Conservation (phyloP, 2,113 vertebrate species). For the Podarcis cretensis region DNA sequence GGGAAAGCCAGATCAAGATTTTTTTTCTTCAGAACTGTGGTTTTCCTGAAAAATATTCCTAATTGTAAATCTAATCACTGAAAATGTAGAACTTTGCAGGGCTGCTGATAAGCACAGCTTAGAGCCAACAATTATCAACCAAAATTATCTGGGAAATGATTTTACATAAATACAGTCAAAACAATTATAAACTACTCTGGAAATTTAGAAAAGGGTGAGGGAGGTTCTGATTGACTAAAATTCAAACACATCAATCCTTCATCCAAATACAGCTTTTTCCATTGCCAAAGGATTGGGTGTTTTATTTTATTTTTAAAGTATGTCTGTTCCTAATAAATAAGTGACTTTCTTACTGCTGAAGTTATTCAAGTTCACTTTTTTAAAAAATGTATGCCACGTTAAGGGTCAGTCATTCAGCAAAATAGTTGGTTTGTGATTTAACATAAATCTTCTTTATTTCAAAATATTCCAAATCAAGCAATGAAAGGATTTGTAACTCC, state of each 20-base stretch:
- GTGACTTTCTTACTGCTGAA: neutral
- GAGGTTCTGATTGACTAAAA: neutral
- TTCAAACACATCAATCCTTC: neutral
- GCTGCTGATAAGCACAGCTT: neutral
- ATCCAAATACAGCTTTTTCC: neutral
- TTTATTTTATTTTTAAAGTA: neutral
- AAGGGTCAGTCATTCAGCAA: neutral
- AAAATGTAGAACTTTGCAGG: neutral
- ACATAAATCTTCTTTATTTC: neutral
- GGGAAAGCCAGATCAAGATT: fast-evolving
- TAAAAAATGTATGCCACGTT: neutral
- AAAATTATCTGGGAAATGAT: neutral
- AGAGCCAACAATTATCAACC: neutral
- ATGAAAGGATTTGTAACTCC: neutral
- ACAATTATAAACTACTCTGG: neutral
- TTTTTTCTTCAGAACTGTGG: neutral
- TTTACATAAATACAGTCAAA: neutral
- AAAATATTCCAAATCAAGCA: neutral
- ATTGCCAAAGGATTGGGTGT: neutral
- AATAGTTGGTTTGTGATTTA: neutral
- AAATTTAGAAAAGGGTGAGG: neutral
- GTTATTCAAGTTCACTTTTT: neutral
- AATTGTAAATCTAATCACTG: neutral
- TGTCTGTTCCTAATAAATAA: neutral
- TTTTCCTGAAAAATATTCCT: neutral